Conservation (phyloP, 1,140 invertebrate species). For the Drosophila aff. region DNA sequence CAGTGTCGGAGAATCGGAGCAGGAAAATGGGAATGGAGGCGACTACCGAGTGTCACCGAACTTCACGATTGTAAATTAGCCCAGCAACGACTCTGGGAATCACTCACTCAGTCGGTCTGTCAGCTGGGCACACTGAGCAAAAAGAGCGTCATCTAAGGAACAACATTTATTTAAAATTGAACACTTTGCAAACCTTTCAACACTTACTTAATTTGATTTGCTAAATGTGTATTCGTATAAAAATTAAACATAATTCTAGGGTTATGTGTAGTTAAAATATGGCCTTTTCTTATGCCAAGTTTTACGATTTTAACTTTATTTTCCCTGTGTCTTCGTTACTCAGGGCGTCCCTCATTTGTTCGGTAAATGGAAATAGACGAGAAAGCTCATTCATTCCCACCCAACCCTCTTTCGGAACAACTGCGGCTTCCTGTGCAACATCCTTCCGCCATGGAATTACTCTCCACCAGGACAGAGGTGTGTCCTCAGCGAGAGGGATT, state of each 20-base stretch:
- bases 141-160: neutral
- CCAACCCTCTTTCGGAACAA: conserved; percentile 18
- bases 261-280: neutral
- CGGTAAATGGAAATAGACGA: conserved; percentile 35
- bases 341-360: conserved; percentile 2
- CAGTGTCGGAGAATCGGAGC: conserved; percentile 9
- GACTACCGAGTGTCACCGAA: conserved; percentile 19
- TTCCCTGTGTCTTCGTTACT: neutral
- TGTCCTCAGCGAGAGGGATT: neutral
- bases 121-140: conserved; percentile 16
- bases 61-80: conserved; percentile 61
- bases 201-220: neutral
- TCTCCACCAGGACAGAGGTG: conserved; percentile 10
- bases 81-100: conserved; percentile 8
- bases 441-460: conserved; percentile 55
- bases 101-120: conserved; percentile 20
- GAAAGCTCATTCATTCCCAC: conserved; percentile 34
- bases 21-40: neutral
- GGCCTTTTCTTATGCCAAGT: too few relatives aligned
- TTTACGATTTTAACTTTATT: neutral
- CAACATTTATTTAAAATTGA: neutral
- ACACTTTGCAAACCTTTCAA: neutral
- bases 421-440: conserved; percentile 45
- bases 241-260: neutral
- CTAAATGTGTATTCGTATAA: too few relatives aligned